Base-by-base conservation (phyloP, 2,113 vertebrate genomes). In the Lanius ludovicianus region DNA sequence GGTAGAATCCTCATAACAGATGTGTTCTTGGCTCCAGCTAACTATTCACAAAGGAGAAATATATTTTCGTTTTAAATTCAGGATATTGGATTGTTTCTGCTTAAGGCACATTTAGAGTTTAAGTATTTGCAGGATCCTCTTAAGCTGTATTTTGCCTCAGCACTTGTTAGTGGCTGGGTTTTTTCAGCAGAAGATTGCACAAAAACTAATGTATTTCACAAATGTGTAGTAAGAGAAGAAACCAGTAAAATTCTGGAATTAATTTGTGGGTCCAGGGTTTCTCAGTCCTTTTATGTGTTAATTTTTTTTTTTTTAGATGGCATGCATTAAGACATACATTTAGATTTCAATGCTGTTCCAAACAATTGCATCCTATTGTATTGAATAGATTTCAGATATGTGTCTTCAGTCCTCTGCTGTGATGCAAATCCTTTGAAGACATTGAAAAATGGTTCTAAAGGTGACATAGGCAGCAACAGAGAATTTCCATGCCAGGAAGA, bases 11-110 rank as follows among this genome's bases (percentile, higher is more conserved):
- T 95, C 63, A 64, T 80, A 96, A 84, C 79, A 96, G 93, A 97
- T 94, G 93, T 95, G 82, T 87, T 90, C 82, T 93, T 97, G 95
- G 95, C 94, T 96, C 55, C 62, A 86, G 31, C 30, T 91, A 91
- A 49, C 59, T 92, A 90, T 91, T 96, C 90, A 85, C 95, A 96
- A 84, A 96, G 92, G 95, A 93, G 77, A 91, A 97, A 92, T 96
- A 92, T 84, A 94, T 90, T 96, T 95, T 90, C 41, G 82, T 92
- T 90, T 94, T 59, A 92, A 86, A 92, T 93, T 33, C 65, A 95
- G 75, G 92, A 92, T 84, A 97, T 91, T 91, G 81, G 42, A 10
- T 90, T 87, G 74, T 96, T 94, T 95, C 93, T 94, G 83, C 69
- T 89, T 86, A 94, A 94, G 83, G 92, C 79, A 93, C 31, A 93